Percentiles rank a stretch among this genome's conserved stretches.
phyloP scores from a whole-genome alignment of 2,113 vertebrate genomes.

The Rhinolophus sinicus region DNA sequence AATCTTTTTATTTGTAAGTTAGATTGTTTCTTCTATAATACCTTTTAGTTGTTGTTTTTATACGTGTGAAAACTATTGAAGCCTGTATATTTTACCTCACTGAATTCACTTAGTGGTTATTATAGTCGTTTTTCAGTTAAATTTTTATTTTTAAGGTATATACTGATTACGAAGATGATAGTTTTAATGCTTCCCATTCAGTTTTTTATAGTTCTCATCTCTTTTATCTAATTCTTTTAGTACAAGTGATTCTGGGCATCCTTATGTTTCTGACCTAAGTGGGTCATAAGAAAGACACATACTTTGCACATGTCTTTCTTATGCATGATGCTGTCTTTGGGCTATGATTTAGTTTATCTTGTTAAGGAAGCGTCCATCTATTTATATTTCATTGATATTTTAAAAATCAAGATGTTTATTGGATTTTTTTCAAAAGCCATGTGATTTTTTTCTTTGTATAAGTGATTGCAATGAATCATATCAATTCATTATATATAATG shows the following conservation, averaged over 20 bases:
- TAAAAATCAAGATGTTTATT: not conserved
- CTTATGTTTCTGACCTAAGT: not conserved
- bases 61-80: not conserved
- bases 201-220: not conserved
- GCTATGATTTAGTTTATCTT: not conserved
- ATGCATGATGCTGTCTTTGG: not conserved
- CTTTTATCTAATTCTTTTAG: not conserved
- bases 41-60: not conserved
- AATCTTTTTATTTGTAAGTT: not conserved
- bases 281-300: too few relatives aligned
- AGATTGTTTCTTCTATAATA: not conserved
- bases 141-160: not conserved
- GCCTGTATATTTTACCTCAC: not conserved
- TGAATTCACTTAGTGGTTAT: not conserved
- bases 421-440: not conserved
- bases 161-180: not conserved
- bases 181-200: not conserved
- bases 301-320: not conserved
- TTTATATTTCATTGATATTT: not conserved
- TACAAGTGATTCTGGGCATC: not conserved
- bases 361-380: not conserved
- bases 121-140: not conserved
- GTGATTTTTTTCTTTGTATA: not conserved
- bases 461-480: not conserved
- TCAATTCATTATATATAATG: too few relatives aligned